These are phyloP conservation scores for Pardalotus punctatus DNA, from an alignment of 2,113 vertebrate genomes.

Conservation along the genomic window DNA sequence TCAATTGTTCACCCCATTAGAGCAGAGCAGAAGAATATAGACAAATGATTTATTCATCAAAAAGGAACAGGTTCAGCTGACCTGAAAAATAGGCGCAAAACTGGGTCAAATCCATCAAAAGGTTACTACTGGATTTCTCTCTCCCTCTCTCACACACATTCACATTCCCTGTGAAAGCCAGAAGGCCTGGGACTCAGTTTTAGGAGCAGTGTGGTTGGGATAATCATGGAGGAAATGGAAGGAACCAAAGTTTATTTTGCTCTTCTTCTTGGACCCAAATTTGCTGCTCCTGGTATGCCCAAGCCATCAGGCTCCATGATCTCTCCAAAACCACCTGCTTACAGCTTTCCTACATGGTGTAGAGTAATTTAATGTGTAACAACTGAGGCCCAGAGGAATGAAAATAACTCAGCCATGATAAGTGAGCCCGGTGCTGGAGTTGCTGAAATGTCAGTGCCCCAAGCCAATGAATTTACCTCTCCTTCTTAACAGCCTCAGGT, in stretches of 20 bases:
- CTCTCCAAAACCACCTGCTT: background rate
- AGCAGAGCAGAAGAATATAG: slow-evolving; percentile 7
- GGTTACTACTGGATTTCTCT: background rate
- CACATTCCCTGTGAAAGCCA: background rate
- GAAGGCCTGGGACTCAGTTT: background rate
- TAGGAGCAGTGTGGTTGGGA: background rate
- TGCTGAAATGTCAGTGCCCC: background rate
- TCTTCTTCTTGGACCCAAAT: background rate
- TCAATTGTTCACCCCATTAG: slow-evolving; percentile 14
- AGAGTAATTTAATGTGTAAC: background rate
- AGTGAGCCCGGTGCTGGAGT: background rate
- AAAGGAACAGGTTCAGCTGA: slow-evolving; percentile 12
- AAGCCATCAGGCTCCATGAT: background rate
- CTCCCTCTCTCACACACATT: background rate
- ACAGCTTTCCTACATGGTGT: background rate
- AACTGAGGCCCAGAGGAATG: background rate
- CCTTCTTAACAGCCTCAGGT: background rate
- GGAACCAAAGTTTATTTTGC: background rate
- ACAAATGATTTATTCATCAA: slow-evolving; percentile 1
- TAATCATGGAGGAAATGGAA: background rate
- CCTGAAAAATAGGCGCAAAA: background rate
- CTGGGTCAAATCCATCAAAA: slow-evolving; percentile 3
- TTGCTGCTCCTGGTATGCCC: background rate
- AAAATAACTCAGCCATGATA: background rate
- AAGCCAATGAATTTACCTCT: background rate